These are phyloP conservation scores for Poeciliopsis presidionis DNA, from an alignment of 2,797 vertebrate genomes.

Conservation along the genomic window DNA sequence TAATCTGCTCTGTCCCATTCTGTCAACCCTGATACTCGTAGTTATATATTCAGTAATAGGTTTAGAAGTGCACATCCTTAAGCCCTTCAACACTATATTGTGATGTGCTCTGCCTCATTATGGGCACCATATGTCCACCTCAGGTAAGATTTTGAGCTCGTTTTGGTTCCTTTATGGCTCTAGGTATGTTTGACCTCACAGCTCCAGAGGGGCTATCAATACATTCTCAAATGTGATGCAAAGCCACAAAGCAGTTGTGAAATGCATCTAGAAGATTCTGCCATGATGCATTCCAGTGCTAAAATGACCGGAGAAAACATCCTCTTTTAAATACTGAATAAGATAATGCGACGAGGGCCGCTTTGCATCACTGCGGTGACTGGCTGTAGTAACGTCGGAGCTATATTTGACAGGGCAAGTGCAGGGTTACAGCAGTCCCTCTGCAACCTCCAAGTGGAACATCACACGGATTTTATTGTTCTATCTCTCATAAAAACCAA, in stretches of 20 bases:
- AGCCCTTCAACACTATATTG: constrained; percentile 55
- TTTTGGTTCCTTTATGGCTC: constrained; percentile 34
- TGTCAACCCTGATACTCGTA: constrained; percentile 54
- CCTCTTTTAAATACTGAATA: constrained; percentile 52
- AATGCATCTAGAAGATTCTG: constrained; percentile 63
- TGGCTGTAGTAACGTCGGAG: constrained; percentile 42
- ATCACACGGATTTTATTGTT: constrained; percentile 67
- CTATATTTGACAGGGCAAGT: constrained; percentile 33
- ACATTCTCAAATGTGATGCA: constrained; percentile 72
- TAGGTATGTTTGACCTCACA: constrained; percentile 53
- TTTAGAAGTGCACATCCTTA: constrained; percentile 62
- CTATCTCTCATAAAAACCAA: constrained; percentile 68
- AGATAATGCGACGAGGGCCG: constrained; percentile 43
- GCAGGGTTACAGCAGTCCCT: constrained; percentile 42
- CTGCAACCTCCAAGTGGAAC: constrained; percentile 56
- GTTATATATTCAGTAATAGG: constrained; percentile 66
- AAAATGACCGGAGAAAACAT: constrained; percentile 64
- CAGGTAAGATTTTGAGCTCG: constrained; percentile 29
- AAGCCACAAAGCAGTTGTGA: constrained; percentile 71
- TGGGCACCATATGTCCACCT: constrained; percentile 37
- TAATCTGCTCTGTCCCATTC: constrained; percentile 58
- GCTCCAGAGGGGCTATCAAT: constrained; percentile 62
- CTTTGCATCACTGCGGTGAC: constrained; percentile 49
- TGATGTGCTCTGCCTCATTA: constrained; percentile 25
- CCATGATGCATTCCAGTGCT: constrained; percentile 68